These are phyloP conservation scores for Ormyrus thymus DNA, from an alignment of 2,888 invertebrate species.

Conservation along the genomic window DNA sequence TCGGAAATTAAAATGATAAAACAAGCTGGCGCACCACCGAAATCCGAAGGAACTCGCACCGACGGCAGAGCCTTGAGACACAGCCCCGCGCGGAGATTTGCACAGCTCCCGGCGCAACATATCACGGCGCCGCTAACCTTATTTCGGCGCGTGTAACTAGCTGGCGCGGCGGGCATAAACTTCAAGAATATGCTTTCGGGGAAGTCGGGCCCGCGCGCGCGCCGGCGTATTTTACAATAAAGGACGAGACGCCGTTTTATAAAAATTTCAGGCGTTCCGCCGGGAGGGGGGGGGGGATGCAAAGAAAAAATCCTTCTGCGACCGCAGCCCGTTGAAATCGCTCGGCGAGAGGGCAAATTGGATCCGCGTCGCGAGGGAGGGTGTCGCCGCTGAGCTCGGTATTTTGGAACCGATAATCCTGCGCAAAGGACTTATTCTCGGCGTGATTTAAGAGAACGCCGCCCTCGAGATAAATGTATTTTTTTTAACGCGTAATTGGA, in stretches of 20 bases:
- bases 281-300: no score
- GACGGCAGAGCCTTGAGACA: neutral
- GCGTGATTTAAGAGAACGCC: no score
- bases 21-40: neutral
- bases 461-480: no score
- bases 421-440: no score
- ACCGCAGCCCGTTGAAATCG: no score
- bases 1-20: neutral
- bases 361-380: no score
- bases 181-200: slow-evolving; percentile 29
- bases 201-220: slow-evolving; percentile 4
- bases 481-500: no score
- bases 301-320: no score
- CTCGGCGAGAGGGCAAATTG: no score
- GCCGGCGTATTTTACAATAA: slow-evolving; percentile 45
- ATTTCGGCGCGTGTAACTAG: neutral
- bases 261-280: slow-evolving; percentile 29
- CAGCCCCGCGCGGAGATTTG: slow-evolving; percentile 17
- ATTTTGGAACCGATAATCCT: no score
- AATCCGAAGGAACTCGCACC: neutral
- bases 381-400: no score
- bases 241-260: slow-evolving; percentile 15
- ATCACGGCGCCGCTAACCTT: slow-evolving; percentile 2
- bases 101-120: neutral
- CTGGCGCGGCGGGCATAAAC: neutral